phyloP scores from a whole-genome alignment of 2,797 vertebrate species.

The Amniataba percoides region DNA sequence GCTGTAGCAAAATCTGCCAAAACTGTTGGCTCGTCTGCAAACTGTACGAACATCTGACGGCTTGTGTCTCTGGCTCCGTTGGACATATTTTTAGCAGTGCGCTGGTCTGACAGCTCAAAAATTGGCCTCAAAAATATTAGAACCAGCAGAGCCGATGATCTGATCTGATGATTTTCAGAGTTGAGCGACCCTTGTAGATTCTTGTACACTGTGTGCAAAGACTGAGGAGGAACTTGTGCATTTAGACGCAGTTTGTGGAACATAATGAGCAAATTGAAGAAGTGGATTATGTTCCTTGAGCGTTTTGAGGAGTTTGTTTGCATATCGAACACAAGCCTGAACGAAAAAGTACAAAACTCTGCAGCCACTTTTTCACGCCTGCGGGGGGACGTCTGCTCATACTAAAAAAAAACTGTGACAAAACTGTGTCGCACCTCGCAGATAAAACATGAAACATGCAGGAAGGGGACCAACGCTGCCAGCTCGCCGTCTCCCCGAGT shows the following conservation, averaged over 20 bases:
- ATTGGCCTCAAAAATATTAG: too few relatives aligned
- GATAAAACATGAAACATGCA: conserved; percentile 39
- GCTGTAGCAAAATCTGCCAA: not conserved
- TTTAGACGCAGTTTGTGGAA: not conserved
- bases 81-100: not conserved
- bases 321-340: not conserved
- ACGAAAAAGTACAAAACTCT: conserved; percentile 17
- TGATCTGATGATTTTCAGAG: not conserved
- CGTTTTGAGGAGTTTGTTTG: not conserved
- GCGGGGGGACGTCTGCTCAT: conserved; percentile 6
- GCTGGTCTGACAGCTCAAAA: too few relatives aligned
- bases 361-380: conserved; percentile 27
- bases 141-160: too few relatives aligned
- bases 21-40: too few relatives aligned
- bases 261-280: not conserved
- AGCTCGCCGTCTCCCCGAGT: conserved; percentile 41
- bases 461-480: conserved; percentile 23
- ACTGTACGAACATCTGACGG: too few relatives aligned
- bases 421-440: conserved; percentile 54
- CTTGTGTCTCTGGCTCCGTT: not conserved
- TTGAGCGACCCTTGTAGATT: too few relatives aligned
- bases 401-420: conserved; percentile 18
- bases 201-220: not conserved
- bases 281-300: not conserved
- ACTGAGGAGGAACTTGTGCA: not conserved